These are phyloP conservation scores for Bradypodion pumilum DNA, from an alignment of 2,797 vertebrate genomes.

Conservation along the genomic window DNA sequence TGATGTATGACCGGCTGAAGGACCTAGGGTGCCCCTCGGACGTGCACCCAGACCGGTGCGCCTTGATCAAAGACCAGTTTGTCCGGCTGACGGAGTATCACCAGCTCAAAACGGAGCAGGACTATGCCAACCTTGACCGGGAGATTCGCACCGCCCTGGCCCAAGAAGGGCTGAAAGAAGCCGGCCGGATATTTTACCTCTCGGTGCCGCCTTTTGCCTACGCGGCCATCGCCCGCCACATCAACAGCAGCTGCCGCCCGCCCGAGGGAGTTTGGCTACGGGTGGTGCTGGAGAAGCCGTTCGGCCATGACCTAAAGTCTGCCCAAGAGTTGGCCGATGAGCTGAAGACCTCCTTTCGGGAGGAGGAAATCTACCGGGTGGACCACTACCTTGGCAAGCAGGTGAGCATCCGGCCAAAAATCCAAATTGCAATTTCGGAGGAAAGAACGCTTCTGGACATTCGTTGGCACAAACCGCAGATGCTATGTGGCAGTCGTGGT, in stretches of 20 bases:
- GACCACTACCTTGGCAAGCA: slow-evolving; percentile 98
- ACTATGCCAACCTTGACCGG: slow-evolving; percentile 80
- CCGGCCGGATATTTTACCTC: slow-evolving; percentile 92
- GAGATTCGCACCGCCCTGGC: slow-evolving; percentile 76
- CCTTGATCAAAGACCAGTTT: slow-evolving; percentile 88
- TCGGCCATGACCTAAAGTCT: slow-evolving; percentile 87
- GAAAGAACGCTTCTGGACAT: too few relatives aligned
- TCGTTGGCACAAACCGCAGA: too few relatives aligned
- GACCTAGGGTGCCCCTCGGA: slow-evolving; percentile 79
- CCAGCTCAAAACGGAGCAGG: slow-evolving; percentile 80
- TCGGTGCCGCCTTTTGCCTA: slow-evolving; percentile 93
- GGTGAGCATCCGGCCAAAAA: slow-evolving; percentile 71
- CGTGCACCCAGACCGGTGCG: slow-evolving; percentile 76
- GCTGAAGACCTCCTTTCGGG: slow-evolving; percentile 81
- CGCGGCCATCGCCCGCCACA: slow-evolving; percentile 83
- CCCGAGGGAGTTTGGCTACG: slow-evolving; percentile 82
- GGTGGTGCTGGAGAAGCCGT: slow-evolving; percentile 96
- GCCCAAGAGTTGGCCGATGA: slow-evolving; percentile 84
- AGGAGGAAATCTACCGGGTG: slow-evolving; percentile 96
- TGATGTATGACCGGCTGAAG: slow-evolving; percentile 85
- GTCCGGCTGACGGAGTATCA: slow-evolving; percentile 84
- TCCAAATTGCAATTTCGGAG: too few relatives aligned
- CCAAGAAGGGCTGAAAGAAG: slow-evolving; percentile 83
- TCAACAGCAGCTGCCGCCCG: slow-evolving; percentile 88
- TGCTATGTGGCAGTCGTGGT: too few relatives aligned